Evolutionary conservation across 2,888 invertebrate genomes (phyloP), one percentile per base, ranked within the genome.

Genomic region (Tolmerus cingulatus): DNA sequence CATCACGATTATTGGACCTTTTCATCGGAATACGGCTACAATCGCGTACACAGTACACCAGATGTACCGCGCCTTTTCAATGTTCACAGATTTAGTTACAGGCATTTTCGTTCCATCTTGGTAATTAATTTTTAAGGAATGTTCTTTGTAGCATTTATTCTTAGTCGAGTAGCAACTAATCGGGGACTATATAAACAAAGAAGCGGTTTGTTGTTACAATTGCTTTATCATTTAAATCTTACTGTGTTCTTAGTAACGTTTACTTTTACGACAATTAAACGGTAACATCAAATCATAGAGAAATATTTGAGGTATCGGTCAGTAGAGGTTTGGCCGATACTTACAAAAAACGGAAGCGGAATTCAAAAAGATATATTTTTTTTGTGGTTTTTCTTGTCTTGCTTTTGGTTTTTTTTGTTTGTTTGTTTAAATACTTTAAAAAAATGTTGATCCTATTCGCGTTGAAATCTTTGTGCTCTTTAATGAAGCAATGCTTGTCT

Each of bases 1-100:
- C 84, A 84, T 84, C 84, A 84, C 84, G 84, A 66, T 74, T 84
- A 57, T 84, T 84, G 84, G 84, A 84, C 84, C 84, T 84, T 84
- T 66, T 43, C 37, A 57, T 74, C 66, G 66, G 37, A 74, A 34
- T 84, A 40, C 19, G 37, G 27, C 7, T 84, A 66, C 74, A 66
- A 74, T 66, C 37, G 66, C 43, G 66, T 84, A 66, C 66, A 84
- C 34, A 40, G 23, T 84, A 57, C 37, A 30, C 40, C 84, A 34
- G 40, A 40, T 46, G 27, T 37, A 46, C 43, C 43, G 37, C 43
- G 43, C 81, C 55, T 81, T 30, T 81, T 27, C 55, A 81, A 55
- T 81, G n/a, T 78, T 51, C 81, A 81, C 51, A 66, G 34, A 40
- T 84, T 66, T 46, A 84, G 84, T 74, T 40, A 74, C 84, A 84